These are phyloP conservation scores for Taeniopygia guttata DNA, from an alignment of 2,797 vertebrate genomes.

Conservation along the genomic window DNA sequence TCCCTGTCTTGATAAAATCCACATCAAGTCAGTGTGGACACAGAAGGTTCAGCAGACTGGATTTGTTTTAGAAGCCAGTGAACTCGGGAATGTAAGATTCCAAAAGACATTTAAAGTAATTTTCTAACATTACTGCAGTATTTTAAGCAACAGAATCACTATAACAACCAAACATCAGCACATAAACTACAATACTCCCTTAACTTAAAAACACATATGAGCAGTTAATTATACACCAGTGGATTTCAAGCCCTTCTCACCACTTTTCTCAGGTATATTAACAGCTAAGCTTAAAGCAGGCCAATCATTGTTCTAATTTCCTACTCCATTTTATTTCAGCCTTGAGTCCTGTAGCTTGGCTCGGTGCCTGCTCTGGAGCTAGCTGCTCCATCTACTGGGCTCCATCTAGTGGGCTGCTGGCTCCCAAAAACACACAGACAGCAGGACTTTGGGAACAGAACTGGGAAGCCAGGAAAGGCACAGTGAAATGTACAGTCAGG, in stretches of 20 bases:
- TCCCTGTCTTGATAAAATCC: not conserved
- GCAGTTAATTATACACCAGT: not conserved
- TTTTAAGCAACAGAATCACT: not conserved
- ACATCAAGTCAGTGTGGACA: not conserved
- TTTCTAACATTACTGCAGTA: not conserved
- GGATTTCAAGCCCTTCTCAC: not conserved
- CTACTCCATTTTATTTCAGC: slow-evolving; percentile 5
- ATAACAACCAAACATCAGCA: not conserved
- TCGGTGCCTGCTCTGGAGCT: not conserved
- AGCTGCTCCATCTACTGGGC: not conserved
- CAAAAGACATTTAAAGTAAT: not conserved
- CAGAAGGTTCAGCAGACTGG: not conserved
- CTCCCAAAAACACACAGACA: not conserved
- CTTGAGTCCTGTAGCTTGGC: not conserved
- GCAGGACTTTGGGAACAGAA: not conserved
- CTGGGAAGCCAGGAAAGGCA: not conserved
- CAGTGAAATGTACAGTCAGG: not conserved
- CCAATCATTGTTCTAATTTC: not conserved
- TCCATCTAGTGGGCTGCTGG: slow-evolving; percentile 59
- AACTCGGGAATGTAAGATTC: not conserved
- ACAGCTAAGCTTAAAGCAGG: not conserved
- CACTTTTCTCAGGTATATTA: not conserved
- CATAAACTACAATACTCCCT: not conserved
- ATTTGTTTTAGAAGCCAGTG: not conserved
- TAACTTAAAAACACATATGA: not conserved